These are phyloP conservation scores for Calonectris borealis DNA, from an alignment of 2,113 vertebrate genomes.

Conservation along the genomic window DNA sequence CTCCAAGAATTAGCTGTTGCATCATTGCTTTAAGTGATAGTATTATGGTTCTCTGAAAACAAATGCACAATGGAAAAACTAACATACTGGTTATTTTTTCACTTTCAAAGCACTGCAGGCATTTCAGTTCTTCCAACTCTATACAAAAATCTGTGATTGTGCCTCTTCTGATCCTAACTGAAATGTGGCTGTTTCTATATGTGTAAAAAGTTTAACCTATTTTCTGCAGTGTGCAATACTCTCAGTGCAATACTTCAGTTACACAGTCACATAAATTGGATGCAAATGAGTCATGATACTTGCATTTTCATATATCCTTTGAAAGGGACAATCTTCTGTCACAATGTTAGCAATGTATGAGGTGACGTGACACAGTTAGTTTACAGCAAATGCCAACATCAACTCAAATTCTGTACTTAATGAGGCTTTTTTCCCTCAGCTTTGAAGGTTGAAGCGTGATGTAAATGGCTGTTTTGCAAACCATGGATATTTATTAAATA, in stretches of 20 bases:
- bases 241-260: not conserved
- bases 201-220: not conserved
- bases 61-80: not conserved
- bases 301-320: not conserved
- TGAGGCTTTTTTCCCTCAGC: not conserved
- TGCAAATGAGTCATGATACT: not conserved
- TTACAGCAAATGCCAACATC: not conserved
- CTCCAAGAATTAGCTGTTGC: not conserved
- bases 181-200: not conserved
- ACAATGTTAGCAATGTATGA: not conserved
- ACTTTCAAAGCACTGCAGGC: not conserved
- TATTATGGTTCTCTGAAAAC: not conserved
- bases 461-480: not conserved
- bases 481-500: not conserved
- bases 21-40: not conserved
- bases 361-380: not conserved
- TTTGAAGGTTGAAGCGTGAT: not conserved
- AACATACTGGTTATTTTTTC: not conserved
- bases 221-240: not conserved
- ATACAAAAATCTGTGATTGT: not conserved
- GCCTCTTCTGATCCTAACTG: not conserved
- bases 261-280: not conserved
- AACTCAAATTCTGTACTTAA: not conserved
- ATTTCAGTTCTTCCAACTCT: not conserved
- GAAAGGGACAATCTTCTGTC: not conserved